Evolutionary conservation across 2,797 vertebrate genomes (phyloP), one percentile per base, ranked within the genome.

Genomic region (Synanceia verrucosa): DNA sequence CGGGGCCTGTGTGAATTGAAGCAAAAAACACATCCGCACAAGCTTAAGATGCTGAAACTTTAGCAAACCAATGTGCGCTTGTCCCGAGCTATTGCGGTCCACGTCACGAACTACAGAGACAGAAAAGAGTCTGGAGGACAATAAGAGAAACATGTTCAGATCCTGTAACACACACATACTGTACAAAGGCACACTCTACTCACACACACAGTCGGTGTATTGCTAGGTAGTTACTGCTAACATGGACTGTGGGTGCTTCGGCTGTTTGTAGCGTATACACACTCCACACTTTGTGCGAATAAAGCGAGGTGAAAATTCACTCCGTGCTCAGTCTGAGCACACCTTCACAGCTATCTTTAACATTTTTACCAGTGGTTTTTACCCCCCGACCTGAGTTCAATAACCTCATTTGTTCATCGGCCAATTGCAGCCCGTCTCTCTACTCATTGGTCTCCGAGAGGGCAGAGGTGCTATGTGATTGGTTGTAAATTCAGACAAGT

Each of bases 341-440:
- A 85, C 55, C 78, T 87, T 89, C 76, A 87, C 82, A 91, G 65
- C 77, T 79, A 77, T 67, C 68, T 76, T 77, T 82, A 70, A 73
- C 46, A 48, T 69, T 73, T 74, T 69, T 9, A 65, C 65, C 82
- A 91, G 92, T 93, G 87, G 87, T 92, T 88, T 86, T 89, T 84
- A 87, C 81, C 88, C 84, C 85, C 89, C 67, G 68, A 88, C 91
- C 92, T 93, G 90, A 91, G 91, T 90, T 91, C 78, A 87, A 79
- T 81, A 76, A 85, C 78, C 83, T 90, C 50, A 81, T 79, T 88
- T 90, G 80, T 84, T 83, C 70, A 69, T 79, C 29, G 58, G 80
- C 83, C 85, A 89, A 83, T 80, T 82, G 59, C 66, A 79, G 80
- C 76, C 77, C 81, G 33, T 82, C 77, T 85, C 76, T 76, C 53